A percentile compares a stretch with the other conserved stretches of the same genome.
Evolutionary conservation across 2,888 invertebrate genomes (phyloP).

Genomic region (Apomyelois bistriatella): DNA sequence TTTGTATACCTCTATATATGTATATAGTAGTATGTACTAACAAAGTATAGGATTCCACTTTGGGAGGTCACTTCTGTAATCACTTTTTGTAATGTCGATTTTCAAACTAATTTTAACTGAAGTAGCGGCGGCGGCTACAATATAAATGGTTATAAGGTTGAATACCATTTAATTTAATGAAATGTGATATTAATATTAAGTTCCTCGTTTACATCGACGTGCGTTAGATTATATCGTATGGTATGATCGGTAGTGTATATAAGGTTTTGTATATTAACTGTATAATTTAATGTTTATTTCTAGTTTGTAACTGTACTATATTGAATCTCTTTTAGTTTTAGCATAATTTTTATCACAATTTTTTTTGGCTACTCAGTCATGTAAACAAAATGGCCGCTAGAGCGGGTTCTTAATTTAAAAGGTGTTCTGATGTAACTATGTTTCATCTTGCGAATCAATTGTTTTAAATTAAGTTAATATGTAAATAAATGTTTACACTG

Average conservation of each 20-base stretch:
- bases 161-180: slow-evolving; percentile 32
- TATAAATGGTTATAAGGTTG: neutral
- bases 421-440: neutral
- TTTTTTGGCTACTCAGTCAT: neutral
- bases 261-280: slow-evolving; percentile 26
- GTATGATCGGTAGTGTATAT: slow-evolving; percentile 26
- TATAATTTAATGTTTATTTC: neutral
- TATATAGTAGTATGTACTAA: no score
- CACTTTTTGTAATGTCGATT: no score
- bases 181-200: slow-evolving; percentile 68
- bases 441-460: slow-evolving; percentile 12
- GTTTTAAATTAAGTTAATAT: slow-evolving; percentile 14
- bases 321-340: slow-evolving; percentile 8
- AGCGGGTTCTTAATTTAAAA: neutral
- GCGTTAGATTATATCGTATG: slow-evolving; percentile 23
- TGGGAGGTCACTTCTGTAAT: no score
- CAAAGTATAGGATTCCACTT: no score
- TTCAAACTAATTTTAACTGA: no score
- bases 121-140: no score
- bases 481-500: slow-evolving; percentile 37
- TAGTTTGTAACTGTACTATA: no score
- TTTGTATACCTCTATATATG: no score
- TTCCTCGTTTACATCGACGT: slow-evolving; percentile 32
- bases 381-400: neutral
- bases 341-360: neutral